Evolutionary conservation across 1,140 invertebrate species (phyloP).

Genomic region (Sycophila sp.): DNA sequence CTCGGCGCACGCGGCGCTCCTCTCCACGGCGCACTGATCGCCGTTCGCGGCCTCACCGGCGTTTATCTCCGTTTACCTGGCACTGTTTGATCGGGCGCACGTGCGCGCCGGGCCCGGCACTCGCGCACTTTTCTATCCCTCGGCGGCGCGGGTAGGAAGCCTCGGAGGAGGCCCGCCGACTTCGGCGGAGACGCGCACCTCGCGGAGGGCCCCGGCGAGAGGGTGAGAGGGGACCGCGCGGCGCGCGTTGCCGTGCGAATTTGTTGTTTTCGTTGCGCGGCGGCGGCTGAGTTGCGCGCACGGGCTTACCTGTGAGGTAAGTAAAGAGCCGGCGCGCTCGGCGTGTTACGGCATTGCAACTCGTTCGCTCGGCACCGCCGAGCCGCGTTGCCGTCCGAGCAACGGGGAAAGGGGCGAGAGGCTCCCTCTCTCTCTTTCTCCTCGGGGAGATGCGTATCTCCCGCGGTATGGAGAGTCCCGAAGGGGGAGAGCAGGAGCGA

Average conservation of each 20-base stretch:
- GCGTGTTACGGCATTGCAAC: conserved; percentile 65
- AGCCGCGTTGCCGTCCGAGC: not conserved
- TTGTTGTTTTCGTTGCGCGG: too few species aligned
- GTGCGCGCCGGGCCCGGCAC: conserved; percentile 2
- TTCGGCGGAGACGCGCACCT: not conserved
- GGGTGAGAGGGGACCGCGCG: not conserved
- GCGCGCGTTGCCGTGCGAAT: not conserved
- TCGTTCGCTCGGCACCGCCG: conserved; percentile 39
- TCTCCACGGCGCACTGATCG: not conserved
- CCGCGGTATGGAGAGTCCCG: not conserved
- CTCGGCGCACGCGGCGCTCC: not conserved
- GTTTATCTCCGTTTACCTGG: too few species aligned
- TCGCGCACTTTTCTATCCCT: conserved; percentile 13
- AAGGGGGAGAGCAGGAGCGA: conserved; percentile 17
- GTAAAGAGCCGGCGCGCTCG: conserved; percentile 59
- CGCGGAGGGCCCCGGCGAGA: conserved; percentile 2
- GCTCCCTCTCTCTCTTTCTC: not conserved
- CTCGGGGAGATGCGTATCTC: conserved; percentile 5
- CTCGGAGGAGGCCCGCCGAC: not conserved
- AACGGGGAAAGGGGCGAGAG: conserved; percentile 23
- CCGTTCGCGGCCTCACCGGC: too few species aligned
- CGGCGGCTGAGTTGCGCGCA: conserved; percentile 46
- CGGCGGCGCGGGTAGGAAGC: not conserved
- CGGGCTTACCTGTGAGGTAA: conserved; percentile 65
- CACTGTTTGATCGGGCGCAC: not conserved